Conservation (phyloP, 2,113 vertebrate genomes). For the Colossoma macropomum region DNA sequence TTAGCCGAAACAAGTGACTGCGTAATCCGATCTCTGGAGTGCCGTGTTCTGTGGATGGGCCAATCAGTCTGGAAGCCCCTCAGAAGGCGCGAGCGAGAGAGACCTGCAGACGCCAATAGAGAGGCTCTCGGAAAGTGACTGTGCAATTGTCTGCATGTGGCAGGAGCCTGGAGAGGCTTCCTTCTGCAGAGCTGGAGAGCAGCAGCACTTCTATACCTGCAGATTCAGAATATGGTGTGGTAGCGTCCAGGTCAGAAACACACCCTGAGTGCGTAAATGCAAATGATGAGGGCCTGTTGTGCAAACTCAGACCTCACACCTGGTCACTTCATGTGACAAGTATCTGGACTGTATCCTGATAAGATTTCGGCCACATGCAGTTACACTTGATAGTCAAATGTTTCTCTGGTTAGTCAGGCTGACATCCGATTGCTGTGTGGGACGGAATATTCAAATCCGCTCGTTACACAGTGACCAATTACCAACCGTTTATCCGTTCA, state of each 20-base stretch:
- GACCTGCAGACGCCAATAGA: conserved; percentile 34
- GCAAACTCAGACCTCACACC: no score
- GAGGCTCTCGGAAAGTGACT: conserved; percentile 29
- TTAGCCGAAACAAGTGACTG: conserved; percentile 92
- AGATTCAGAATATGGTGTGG: background rate
- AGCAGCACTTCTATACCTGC: background rate
- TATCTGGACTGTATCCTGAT: no score
- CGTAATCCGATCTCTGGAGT: conserved; percentile 94
- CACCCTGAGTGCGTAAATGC: no score
- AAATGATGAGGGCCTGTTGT: no score
- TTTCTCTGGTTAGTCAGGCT: no score
- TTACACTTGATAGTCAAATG: no score
- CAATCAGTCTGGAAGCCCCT: conserved; percentile 71
- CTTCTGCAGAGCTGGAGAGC: background rate
- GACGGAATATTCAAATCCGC: no score
- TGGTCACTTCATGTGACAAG: no score
- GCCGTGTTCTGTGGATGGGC: conserved; percentile 80
- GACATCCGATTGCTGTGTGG: no score
- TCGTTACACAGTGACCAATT: no score
- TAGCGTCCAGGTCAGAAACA: background rate
- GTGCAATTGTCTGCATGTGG: conserved; percentile 22
- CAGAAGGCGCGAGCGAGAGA: conserved; percentile 44
- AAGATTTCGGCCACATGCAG: no score
- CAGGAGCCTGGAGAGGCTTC: background rate
- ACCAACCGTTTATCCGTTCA: no score